Conservation (phyloP, 2,888 invertebrate genomes). For the Prenolepis imparis region DNA sequence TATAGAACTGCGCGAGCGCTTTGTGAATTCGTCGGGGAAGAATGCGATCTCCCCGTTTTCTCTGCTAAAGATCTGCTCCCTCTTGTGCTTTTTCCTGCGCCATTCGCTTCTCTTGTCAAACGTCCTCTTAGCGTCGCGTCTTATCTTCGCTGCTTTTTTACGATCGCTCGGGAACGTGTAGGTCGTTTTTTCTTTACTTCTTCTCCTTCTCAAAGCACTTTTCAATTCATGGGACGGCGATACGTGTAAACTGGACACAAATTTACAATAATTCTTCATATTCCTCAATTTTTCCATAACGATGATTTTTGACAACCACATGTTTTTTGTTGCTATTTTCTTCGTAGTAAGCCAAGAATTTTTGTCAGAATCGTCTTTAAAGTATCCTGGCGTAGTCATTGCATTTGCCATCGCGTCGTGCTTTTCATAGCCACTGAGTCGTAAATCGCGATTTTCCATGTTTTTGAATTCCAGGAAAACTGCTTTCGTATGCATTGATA, state of each 20-base stretch:
- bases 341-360: neutral
- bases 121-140: neutral
- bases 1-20: neutral
- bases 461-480: constrained; percentile 38
- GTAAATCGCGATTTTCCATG: constrained; percentile 37
- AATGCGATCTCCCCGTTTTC: constrained; percentile 10
- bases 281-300: neutral
- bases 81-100: constrained; percentile 10
- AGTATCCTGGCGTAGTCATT: constrained; percentile 5
- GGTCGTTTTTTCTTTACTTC: neutral
- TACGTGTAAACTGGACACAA: neutral
- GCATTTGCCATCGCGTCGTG: constrained; percentile 8
- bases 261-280: constrained; percentile 9
- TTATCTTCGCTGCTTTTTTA: constrained; percentile 8
- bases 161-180: neutral
- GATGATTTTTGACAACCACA: constrained; percentile 3
- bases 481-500: constrained; percentile 3
- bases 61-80: neutral
- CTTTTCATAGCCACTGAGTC: constrained; percentile 29
- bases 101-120: neutral
- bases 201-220: neutral
- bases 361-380: constrained; percentile 4
- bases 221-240: neutral
- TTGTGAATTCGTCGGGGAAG: constrained; percentile 9
- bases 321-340: neutral